Evolutionary conservation across 2,888 invertebrate species (phyloP).

Genomic region (Himalopsyche anomala): DNA sequence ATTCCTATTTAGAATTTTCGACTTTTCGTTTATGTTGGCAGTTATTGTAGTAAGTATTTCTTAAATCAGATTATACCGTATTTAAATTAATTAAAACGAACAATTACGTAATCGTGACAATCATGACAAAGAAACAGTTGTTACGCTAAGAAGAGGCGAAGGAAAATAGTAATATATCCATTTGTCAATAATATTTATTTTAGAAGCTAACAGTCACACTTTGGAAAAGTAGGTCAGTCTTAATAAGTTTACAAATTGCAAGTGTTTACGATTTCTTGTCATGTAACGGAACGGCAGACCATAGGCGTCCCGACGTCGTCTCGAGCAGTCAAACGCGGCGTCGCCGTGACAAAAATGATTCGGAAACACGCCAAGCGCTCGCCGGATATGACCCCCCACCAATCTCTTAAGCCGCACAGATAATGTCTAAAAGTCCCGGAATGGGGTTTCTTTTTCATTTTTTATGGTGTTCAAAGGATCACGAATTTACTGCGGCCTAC

Average conservation of each 20-base stretch:
- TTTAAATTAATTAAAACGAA: no score
- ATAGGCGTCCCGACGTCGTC: slow-evolving; percentile 22
- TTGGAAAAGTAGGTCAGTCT: background rate
- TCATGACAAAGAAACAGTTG: no score
- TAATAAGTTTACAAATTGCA: background rate
- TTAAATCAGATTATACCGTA: no score
- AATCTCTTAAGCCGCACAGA: slow-evolving; percentile 56
- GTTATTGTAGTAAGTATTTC: no score
- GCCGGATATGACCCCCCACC: slow-evolving; percentile 39
- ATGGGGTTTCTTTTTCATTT: slow-evolving; percentile 35
- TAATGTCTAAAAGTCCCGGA: slow-evolving; percentile 48
- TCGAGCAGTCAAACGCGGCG: slow-evolving; percentile 1
- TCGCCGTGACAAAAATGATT: slow-evolving; percentile 51
- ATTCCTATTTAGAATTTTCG: no score
- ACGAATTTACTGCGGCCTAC: slow-evolving; percentile 36
- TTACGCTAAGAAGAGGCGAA: no score
- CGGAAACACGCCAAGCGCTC: slow-evolving; percentile 29
- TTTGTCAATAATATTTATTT: no score
- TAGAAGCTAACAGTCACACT: background rate
- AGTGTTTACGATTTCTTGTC: slow-evolving; percentile 10
- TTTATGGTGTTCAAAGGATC: slow-evolving; percentile 52
- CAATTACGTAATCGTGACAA: no score
- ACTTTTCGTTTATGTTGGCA: no score
- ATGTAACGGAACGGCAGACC: slow-evolving; percentile 9
- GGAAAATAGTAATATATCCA: no score